Conservation (phyloP, 2,113 vertebrate genomes). For the Megalops atlanticus region DNA sequence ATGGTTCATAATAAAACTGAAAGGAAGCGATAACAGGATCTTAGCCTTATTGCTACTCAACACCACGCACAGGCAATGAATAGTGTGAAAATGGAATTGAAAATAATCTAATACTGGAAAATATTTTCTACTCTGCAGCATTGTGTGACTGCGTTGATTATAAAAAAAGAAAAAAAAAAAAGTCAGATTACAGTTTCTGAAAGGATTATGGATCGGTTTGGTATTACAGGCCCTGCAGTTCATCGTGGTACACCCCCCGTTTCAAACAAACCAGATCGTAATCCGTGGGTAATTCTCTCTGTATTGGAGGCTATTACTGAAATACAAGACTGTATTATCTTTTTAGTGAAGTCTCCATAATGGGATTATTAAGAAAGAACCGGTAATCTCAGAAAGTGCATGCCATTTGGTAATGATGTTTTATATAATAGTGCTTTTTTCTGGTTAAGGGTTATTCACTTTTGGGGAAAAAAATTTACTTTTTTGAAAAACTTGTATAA, state of each 20-base stretch:
- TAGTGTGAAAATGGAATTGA: too few relatives aligned
- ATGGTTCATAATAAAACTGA: not conserved
- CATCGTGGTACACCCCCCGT: slow-evolving; percentile 33
- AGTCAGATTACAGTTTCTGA: slow-evolving; percentile 47
- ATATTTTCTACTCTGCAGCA: not conserved
- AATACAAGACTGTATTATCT: slow-evolving; percentile 19
- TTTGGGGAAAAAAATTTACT: not conserved
- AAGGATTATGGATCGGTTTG: slow-evolving; percentile 46
- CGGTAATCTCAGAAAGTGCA: not conserved
- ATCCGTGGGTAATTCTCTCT: slow-evolving; percentile 18
- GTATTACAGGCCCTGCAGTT: slow-evolving; percentile 38
- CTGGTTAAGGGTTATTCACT: not conserved
- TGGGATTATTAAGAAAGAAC: slow-evolving; percentile 21
- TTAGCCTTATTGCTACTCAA: too few relatives aligned
- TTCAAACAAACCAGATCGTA: slow-evolving; percentile 28
- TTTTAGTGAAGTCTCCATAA: slow-evolving; percentile 9
- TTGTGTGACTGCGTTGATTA: slow-evolving; percentile 25
- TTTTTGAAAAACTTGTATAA: not conserved
- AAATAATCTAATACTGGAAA: not conserved
- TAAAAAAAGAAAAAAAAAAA: slow-evolving; percentile 19
- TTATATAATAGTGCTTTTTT: not conserved
- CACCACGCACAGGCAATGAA: too few relatives aligned
- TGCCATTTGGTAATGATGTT: slow-evolving; percentile 9
- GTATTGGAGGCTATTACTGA: slow-evolving; percentile 15
- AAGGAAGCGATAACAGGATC: not conserved